phyloP scores from a whole-genome alignment of 2,797 vertebrate genomes.

The Emys orbicularis region DNA sequence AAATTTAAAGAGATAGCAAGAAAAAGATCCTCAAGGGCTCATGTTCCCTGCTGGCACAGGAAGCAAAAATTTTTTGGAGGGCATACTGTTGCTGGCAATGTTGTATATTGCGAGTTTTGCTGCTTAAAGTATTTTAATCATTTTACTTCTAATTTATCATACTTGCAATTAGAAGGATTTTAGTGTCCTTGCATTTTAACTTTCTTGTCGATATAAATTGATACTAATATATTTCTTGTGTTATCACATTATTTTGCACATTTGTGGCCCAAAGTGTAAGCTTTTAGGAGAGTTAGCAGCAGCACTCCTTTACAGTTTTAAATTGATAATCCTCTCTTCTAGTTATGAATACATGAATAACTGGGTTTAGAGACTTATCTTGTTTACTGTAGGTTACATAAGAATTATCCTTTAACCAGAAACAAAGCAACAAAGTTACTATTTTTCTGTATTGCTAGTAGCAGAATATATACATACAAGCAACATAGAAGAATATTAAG shows the following conservation, averaged over 20 bases:
- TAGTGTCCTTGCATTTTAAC: neutral
- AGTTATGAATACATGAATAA: neutral
- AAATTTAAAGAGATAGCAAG: neutral
- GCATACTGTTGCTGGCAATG: conserved; percentile 5
- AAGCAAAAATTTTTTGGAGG: conserved; percentile 28
- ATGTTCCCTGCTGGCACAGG: conserved; percentile 62
- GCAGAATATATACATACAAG: neutral
- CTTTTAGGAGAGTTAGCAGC: neutral
- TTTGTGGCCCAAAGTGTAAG: neutral
- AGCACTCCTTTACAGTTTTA: conserved; percentile 19
- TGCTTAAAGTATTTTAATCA: neutral
- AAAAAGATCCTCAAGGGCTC: neutral
- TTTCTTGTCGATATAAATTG: neutral
- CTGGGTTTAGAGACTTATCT: neutral
- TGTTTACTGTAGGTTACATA: neutral
- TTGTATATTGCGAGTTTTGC: neutral
- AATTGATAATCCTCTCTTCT: neutral
- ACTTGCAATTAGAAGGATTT: neutral
- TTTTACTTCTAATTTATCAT: neutral
- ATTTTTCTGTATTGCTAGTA: neutral
- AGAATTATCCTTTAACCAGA: neutral
- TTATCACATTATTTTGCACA: neutral
- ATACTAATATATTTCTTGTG: neutral
- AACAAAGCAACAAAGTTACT: neutral
- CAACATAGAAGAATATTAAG: neutral